Conservation (phyloP, 2,888 invertebrate genomes). For the Aquatica leii region DNA sequence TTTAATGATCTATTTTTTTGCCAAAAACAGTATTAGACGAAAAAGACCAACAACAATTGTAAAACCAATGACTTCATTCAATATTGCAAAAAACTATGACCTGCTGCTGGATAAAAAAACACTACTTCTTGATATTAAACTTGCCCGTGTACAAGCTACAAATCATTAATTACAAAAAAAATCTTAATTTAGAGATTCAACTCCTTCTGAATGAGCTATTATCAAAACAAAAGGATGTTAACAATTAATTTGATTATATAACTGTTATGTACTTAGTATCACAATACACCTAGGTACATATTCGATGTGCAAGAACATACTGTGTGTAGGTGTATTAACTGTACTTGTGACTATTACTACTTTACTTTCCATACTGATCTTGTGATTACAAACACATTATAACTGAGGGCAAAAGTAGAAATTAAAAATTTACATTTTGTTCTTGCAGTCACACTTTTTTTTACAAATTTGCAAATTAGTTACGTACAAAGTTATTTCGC, state of each 20-base stretch:
- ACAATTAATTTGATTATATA: not conserved
- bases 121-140: conserved; percentile 1
- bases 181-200: too few relatives aligned
- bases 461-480: not conserved
- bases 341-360: conserved; percentile 2
- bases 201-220: conserved; percentile 3
- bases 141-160: not conserved
- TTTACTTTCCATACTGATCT: not conserved
- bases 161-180: conserved; percentile 1
- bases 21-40: not conserved
- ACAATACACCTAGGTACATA: conserved; percentile 1
- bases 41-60: not conserved
- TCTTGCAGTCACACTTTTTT: not conserved
- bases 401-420: conserved; percentile 1
- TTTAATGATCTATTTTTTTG: not conserved
- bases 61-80: not conserved
- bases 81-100: not conserved
- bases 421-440: not conserved
- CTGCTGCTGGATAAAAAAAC: not conserved
- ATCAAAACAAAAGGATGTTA: not conserved
- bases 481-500: not conserved
- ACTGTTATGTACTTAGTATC: conserved; percentile 1
- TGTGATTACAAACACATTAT: conserved; percentile 3
- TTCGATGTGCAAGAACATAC: conserved; percentile 1
- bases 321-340: not conserved